Conservation (phyloP, 2,113 vertebrate genomes). For the Neopipo cinnamomea region DNA sequence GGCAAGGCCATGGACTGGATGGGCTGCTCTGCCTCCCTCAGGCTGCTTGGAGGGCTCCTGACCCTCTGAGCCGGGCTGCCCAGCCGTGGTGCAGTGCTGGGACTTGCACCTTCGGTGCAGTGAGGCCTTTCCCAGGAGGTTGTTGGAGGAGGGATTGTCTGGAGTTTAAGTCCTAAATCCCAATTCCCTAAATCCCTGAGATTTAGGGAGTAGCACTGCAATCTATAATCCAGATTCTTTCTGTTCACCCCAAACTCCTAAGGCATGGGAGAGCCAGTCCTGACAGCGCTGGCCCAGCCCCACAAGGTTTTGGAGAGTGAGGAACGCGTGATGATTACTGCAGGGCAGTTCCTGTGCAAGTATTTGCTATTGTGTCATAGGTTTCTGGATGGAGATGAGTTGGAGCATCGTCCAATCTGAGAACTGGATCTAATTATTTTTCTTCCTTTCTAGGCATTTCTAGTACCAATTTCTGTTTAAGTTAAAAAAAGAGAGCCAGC, state of each 20-base stretch:
- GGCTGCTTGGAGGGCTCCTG: not conserved
- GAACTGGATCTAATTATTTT: not conserved
- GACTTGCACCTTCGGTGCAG: not conserved
- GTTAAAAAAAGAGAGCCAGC: not conserved
- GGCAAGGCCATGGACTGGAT: not conserved
- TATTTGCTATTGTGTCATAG: not conserved
- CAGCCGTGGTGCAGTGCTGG: not conserved
- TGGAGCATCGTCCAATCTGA: not conserved
- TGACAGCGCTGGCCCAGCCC: not conserved
- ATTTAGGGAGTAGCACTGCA: not conserved
- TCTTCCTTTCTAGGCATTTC: not conserved
- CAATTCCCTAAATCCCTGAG: too few species aligned
- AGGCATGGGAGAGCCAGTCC: not conserved
- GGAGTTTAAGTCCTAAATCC: not conserved
- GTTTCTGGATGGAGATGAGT: too few species aligned
- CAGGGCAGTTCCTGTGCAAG: not conserved
- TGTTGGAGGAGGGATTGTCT: not conserved
- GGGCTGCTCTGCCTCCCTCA: not conserved
- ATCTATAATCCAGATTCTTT: not conserved
- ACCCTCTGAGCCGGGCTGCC: not conserved
- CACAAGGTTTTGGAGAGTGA: not conserved
- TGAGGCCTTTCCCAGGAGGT: not conserved
- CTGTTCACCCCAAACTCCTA: not conserved
- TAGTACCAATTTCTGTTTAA: not conserved
- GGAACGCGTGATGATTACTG: not conserved